phyloP scores from a whole-genome alignment of 2,113 vertebrate species.

The Leptodactylus fuscus region DNA sequence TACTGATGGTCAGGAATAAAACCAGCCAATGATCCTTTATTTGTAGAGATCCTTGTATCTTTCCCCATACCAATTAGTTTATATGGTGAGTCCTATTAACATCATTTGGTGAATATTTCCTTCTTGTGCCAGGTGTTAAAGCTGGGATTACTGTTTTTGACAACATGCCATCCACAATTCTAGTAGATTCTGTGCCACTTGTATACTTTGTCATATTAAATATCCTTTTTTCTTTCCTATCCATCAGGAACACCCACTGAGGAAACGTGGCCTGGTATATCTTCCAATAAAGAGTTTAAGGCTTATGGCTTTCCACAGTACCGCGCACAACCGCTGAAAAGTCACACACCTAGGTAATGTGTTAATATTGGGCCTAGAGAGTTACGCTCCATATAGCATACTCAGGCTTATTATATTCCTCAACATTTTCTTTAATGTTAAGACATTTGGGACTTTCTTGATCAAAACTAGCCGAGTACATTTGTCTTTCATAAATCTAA shows the following conservation, averaged over 20 bases:
- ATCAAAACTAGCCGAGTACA: neutral
- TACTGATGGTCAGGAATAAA: too few relatives aligned
- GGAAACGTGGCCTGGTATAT: constrained; percentile 89
- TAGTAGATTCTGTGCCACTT: too few relatives aligned
- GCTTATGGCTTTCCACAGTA: constrained; percentile 87
- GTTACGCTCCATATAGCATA: neutral
- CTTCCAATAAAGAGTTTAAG: constrained; percentile 83
- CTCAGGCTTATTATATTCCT: too few relatives aligned
- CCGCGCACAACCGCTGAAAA: constrained; percentile 86
- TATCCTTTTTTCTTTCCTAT: constrained; percentile 19
- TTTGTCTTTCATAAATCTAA: neutral
- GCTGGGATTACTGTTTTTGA: too few relatives aligned
- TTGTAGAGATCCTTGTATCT: too few relatives aligned
- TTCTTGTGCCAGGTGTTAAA: too few relatives aligned
- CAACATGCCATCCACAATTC: too few relatives aligned
- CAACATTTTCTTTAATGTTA: neutral
- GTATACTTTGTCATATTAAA: neutral
- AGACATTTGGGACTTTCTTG: neutral
- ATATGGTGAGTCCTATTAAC: too few relatives aligned
- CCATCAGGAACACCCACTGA: constrained; percentile 91
- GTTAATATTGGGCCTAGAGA: neutral
- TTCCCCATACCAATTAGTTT: neutral
- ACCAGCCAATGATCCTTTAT: too few relatives aligned
- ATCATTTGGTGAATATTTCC: neutral
- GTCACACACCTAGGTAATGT: constrained; percentile 87